Base-by-base conservation (phyloP, 1,140 invertebrate genomes). In the Cydia splendana region DNA sequence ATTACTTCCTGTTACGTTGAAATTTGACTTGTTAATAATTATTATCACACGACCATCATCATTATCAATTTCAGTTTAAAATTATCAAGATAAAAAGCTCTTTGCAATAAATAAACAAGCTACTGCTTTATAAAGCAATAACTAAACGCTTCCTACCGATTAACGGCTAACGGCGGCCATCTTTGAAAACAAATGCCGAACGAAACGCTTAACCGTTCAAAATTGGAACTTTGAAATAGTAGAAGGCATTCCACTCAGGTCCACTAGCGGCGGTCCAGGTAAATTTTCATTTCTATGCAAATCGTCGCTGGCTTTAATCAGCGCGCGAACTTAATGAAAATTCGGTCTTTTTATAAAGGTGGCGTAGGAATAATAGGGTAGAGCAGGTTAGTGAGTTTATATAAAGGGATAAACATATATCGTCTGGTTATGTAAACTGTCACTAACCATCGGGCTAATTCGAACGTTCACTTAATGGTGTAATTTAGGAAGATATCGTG, bases 281-380 rank as follows among this genome's bases (percentile, higher is more conserved):
- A 87, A 87, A 90, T 91, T 90, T 92, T 92, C 90, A 92, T 92
- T 90, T 92, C 88, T 88, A 92, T 92, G 91, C 91, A 90, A 92
- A 92, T 92, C 83, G 53, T 24, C 20, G 57, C 57, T 20, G 57
- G 57, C 0, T 57, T 57, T 62, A 62, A 62, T 62, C 18, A 20
- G 6, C 53, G 53, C 83, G 80, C 83, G 85, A 82, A 87, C 86
- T 90, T 91, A 91, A 91, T 92, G 89, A 91, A 87, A 86, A 86
- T 84, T 80, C 80, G 79, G 34, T 42, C 34, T 71, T 71, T 71
- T 71, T 71, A 38, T n/a, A 71, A 71, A 71, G 57, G 34, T 67
- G 10, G 30, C 5, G 20, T 42, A 38, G 65, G 28, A 65, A 65
- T 57, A 65, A 65, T 57, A 7, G 65, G 30, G 12, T 69, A 34